A percentile compares a stretch with the other conserved stretches of the same genome.
These are phyloP conservation scores for Quadroppia sp. DNA, from an alignment of 2,888 invertebrate species.

Conservation along the genomic window DNA sequence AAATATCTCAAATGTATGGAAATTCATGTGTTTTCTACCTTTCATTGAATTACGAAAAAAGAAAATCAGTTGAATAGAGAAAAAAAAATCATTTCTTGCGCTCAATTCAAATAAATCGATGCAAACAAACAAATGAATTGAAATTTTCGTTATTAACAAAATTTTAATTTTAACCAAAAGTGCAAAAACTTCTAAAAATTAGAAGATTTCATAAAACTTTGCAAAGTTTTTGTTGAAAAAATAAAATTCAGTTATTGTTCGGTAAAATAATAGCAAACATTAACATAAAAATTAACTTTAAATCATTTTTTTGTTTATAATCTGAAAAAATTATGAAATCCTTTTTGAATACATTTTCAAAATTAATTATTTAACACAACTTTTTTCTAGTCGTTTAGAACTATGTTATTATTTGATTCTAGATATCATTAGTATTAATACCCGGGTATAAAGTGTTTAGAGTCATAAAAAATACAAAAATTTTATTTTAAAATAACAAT, in stretches of 20 bases:
- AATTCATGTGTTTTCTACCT: neutral
- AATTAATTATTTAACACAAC: too few species aligned
- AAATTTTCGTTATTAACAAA: neutral
- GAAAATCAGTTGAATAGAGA: neutral
- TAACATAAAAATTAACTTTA: too few species aligned
- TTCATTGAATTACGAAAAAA: neutral
- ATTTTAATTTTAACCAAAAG: neutral
- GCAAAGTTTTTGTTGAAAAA: too few species aligned
- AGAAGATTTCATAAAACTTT: neutral
- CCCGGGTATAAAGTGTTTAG: neutral
- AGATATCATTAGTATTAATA: neutral
- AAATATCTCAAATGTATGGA: neutral
- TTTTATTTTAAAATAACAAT: neutral
- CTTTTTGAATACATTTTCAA: too few species aligned
- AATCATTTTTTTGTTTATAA: too few species aligned
- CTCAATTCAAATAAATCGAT: neutral
- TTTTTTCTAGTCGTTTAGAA: too few species aligned
- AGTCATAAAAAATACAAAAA: neutral
- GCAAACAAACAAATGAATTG: neutral
- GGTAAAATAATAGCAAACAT: too few species aligned
- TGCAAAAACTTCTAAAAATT: conserved; percentile 3
- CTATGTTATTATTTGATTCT: too few species aligned
- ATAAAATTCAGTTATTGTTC: too few species aligned
- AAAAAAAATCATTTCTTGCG: neutral
- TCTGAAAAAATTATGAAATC: too few species aligned